Base-by-base conservation (phyloP, 2,113 vertebrate genomes). In the Indicator maculatus region DNA sequence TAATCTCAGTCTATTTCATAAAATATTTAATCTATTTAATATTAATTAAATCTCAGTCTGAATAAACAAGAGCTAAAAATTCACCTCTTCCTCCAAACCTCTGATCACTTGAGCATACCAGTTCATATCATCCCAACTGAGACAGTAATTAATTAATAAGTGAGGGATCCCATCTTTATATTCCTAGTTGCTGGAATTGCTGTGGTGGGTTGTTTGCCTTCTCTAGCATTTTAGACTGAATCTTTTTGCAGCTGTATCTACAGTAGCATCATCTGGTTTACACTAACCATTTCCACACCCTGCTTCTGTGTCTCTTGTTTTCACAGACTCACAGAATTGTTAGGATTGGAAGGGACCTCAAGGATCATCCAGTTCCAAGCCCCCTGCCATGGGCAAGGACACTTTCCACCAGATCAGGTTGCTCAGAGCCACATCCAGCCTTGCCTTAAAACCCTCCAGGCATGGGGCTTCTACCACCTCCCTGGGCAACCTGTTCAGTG, bases 21-120 rank as follows among this genome's bases (percentile, higher is more conserved):
- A 96, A 96, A 96, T 96, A 96, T 96, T 96, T 95, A 95, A 91
- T 93, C 82, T 95, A 82, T 84, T 93, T 96, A 96, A 91, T 96
- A 95, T 96, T 96, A 93, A 96, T 95, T 96, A 95, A 93, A 94
- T 87, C 71, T 89, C 73, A 23, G 55, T 85, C 87, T 89, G 93
- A 83, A 91, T 91, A 95, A 95, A 95, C 93, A 95, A 78, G 66
- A 76, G 59, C 74, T 85, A 65, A 93, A 95, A 91, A 59, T 78
- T 87, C 82, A 87, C 55, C 50, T 94, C 84, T 91, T 82, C 50
- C 82, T 73, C 79, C 50, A 91, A 85, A 91, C 39, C 85, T 87
- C 53, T 83, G 87, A 55, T 89, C 89, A 76, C n/a, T 66, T 70
- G 82, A 79, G 89, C 44, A 30, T 55, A 36, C 38, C 66, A 79